These are phyloP conservation scores for Argyresthia albistria DNA, from an alignment of 2,888 invertebrate genomes.

Conservation along the genomic window DNA sequence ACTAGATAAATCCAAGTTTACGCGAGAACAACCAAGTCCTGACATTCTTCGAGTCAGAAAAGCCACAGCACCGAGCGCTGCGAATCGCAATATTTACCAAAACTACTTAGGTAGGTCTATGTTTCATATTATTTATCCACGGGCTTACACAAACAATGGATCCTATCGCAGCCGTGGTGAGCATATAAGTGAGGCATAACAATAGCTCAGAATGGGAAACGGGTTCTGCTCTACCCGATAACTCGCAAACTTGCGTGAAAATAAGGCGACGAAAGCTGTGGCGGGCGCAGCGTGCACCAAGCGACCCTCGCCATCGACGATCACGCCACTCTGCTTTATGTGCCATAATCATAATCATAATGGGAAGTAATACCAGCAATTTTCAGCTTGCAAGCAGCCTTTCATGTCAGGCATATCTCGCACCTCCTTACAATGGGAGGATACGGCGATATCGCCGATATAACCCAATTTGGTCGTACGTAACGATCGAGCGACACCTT, in stretches of 20 bases:
- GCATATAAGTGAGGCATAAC: neutral
- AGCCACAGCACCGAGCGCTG: no score
- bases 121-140: neutral
- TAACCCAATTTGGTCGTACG: conserved; percentile 27
- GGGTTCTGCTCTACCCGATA: conserved; percentile 13
- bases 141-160: neutral
- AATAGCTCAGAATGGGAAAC: conserved; percentile 1
- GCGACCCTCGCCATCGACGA: conserved; percentile 21
- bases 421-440: conserved; percentile 21
- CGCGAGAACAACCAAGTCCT: no score
- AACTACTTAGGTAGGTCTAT: no score
- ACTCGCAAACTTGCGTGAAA: conserved; percentile 41
- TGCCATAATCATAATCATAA: conserved; percentile 47
- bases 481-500: conserved; percentile 21
- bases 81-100: no score
- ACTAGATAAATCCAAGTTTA: no score
- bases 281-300: conserved; percentile 26
- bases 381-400: conserved; percentile 39
- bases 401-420: conserved; percentile 44
- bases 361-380: conserved; percentile 56
- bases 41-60: no score
- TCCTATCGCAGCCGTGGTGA: neutral
- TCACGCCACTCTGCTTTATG: conserved; percentile 47
- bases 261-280: conserved; percentile 22
- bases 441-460: conserved; percentile 15